phyloP scores from a whole-genome alignment of 2,113 vertebrate genomes.

The Gymnarchus niloticus region DNA sequence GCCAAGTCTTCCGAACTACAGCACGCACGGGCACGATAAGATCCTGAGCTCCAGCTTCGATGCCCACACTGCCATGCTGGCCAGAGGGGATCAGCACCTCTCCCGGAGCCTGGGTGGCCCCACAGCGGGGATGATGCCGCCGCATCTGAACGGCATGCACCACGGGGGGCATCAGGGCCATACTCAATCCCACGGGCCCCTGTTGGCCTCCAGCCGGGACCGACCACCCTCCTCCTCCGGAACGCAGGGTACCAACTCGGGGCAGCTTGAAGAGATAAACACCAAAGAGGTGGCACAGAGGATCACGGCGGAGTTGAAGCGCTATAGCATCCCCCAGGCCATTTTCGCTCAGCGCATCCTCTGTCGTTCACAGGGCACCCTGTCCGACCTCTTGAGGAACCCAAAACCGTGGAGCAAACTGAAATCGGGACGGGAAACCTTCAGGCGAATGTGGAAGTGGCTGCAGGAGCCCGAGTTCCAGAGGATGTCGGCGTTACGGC shows the following conservation, averaged over 20 bases:
- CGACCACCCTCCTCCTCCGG: conserved; percentile 82
- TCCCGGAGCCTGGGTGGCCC: conserved; percentile 77
- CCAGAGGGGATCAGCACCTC: conserved; percentile 84
- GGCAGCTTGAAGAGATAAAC: conserved; percentile 92
- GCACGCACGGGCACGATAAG: conserved; percentile 77
- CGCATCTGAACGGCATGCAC: conserved; percentile 87
- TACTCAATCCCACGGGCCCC: conserved; percentile 73
- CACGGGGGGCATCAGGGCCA: conserved; percentile 64
- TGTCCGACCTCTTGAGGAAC: conserved; percentile 93
- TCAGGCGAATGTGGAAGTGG: conserved; percentile 97
- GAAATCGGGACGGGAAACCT: conserved; percentile 93
- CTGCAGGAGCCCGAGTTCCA: conserved; percentile 95
- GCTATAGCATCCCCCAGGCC: conserved; percentile 95
- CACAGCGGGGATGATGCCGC: conserved; percentile 77
- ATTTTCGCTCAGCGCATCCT: conserved; percentile 94
- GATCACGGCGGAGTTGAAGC: conserved; percentile 92
- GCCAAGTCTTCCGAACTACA: conserved; percentile 83
- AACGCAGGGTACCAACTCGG: conserved; percentile 68
- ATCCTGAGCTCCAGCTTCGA: conserved; percentile 89
- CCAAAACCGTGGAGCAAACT: conserved; percentile 98
- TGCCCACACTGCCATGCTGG: conserved; percentile 84
- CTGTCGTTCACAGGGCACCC: conserved; percentile 91
- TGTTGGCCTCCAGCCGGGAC: conserved; percentile 74
- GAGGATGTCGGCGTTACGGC: conserved; percentile 88
- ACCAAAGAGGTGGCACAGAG: conserved; percentile 92